Conservation (phyloP, 2,797 vertebrate species). For the Labeo calbasu region DNA sequence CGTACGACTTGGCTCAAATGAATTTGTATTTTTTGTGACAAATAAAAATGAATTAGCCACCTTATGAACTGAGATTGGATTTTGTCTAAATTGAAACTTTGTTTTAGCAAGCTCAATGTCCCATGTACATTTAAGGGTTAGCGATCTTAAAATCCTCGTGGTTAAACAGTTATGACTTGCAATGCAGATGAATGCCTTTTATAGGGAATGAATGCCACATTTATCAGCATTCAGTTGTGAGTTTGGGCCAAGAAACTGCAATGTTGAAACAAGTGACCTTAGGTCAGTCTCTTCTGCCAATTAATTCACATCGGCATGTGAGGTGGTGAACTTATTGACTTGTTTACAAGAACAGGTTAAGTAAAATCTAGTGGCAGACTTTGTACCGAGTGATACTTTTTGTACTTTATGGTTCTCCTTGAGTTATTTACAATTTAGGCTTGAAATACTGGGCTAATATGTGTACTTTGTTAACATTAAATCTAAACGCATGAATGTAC, state of each 20-base stretch:
- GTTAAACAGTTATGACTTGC: neutral
- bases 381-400: slow-evolving; percentile 24
- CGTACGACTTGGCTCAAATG: no score
- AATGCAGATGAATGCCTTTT: neutral
- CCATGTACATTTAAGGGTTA: neutral
- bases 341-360: slow-evolving; percentile 1
- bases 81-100: neutral
- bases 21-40: no score
- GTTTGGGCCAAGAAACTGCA: neutral
- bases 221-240: neutral
- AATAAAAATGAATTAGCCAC: no score
- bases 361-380: slow-evolving; percentile 41
- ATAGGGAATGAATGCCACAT: neutral
- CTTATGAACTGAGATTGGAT: no score
- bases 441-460: neutral
- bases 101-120: neutral
- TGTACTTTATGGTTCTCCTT: neutral
- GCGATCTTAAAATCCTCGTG: neutral
- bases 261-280: neutral
- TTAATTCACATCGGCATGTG: neutral
- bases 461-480: neutral
- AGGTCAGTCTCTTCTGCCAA: neutral
- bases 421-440: slow-evolving; percentile 18
- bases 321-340: slow-evolving; percentile 9
- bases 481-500: neutral